Evolutionary conservation across 2,113 vertebrate species (phyloP).

Genomic region (Felis catus): F.catus_Fca126_mat1.0 CM031415.1:13732501-13733000

Average conservation of each 20-base stretch:
- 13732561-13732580: neutral
- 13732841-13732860: neutral
- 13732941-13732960: neutral
- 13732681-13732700: fast-evolving
- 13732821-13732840: neutral
- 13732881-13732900: neutral
- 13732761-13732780: fast-evolving
- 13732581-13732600: too few species aligned
- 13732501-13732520: too few species aligned
- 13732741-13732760: too few species aligned
- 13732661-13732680: neutral
- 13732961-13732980: too few species aligned
- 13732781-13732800: neutral
- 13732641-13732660: neutral
- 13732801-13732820: neutral
- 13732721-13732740: fast-evolving
- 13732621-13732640: fast-evolving
- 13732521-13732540: fast-evolving
- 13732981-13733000: too few species aligned
- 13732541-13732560: neutral
- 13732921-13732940: neutral
- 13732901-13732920: neutral
- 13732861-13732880: neutral
- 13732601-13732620: neutral
- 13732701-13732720: fast-evolving